Percentiles rank a stretch among this genome's conserved stretches.
Evolutionary conservation across 92 coral and sea anemone genomes (phyloP).

Genomic region (Epizoanthus stellaris): DNA sequence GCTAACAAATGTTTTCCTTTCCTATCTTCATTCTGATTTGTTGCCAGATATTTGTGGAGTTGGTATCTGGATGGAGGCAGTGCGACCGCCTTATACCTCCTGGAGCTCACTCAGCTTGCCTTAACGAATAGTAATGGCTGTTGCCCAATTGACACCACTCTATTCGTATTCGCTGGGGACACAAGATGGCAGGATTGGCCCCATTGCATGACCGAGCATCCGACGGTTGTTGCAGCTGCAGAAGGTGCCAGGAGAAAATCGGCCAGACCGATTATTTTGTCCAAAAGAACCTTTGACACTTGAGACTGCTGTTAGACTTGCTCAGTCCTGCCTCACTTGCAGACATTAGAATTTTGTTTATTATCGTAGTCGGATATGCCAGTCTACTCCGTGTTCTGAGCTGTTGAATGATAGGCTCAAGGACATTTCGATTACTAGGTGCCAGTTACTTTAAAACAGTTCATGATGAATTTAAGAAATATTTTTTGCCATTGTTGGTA

Average conservation of each 20-base stretch:
- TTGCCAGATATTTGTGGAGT: constrained; percentile 38
- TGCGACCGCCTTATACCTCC: neutral
- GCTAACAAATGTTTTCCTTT: neutral
- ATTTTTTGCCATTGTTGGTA: no score
- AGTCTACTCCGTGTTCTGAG: constrained; percentile 8
- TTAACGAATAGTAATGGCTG: neutral
- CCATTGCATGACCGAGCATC: constrained; percentile 33
- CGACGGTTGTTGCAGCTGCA: neutral
- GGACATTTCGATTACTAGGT: no score
- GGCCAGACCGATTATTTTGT: no score
- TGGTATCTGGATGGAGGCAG: constrained; percentile 32
- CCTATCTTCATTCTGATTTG: neutral
- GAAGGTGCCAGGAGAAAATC: no score
- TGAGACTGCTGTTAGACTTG: neutral
- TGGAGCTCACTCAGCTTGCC: neutral
- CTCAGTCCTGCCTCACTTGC: constrained; percentile 6
- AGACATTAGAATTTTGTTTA: neutral
- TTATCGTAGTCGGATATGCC: constrained; percentile 17
- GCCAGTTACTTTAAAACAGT: no score
- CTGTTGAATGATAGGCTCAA: no score
- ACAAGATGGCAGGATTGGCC: constrained; percentile 9
- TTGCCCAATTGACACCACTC: constrained; percentile 7
- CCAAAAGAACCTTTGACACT: no score
- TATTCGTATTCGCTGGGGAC: constrained; percentile 27
- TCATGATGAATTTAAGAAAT: no score